A percentile compares a stretch with the other conserved stretches of the same genome.
Conservation (phyloP, 2,888 invertebrate species). For the Drosophila leonis region DNA sequence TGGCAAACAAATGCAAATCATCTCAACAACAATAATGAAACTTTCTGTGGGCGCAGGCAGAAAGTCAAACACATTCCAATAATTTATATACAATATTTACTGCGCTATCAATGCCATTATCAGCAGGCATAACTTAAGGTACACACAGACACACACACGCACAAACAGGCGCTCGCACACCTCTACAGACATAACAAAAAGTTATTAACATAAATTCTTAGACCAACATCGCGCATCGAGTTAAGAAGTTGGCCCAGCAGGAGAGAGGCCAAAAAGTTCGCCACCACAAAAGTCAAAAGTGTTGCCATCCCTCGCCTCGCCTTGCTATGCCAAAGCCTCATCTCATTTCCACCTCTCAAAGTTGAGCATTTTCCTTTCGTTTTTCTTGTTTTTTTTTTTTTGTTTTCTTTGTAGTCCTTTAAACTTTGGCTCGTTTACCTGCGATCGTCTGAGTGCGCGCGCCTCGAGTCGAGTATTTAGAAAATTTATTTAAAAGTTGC, state of each 20-base stretch:
- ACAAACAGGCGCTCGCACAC: slow-evolving; percentile 13
- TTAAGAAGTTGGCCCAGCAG: slow-evolving; percentile 41
- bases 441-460: slow-evolving; percentile 69
- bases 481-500: slow-evolving; percentile 77
- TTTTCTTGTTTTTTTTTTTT: not conserved
- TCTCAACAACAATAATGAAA: slow-evolving; percentile 17
- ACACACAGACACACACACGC: slow-evolving; percentile 13
- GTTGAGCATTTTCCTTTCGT: slow-evolving; percentile 39
- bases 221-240: slow-evolving; percentile 58
- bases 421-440: slow-evolving; percentile 73
- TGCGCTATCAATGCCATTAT: slow-evolving; percentile 74
- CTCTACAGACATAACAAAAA: slow-evolving; percentile 48
- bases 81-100: slow-evolving; percentile 69
- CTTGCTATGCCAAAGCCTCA: slow-evolving; percentile 17
- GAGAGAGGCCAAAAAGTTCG: slow-evolving; percentile 51
- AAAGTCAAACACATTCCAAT: slow-evolving; percentile 46
- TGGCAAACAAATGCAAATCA: slow-evolving; percentile 11
- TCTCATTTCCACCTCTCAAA: slow-evolving; percentile 47
- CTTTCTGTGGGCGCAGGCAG: slow-evolving; percentile 13
- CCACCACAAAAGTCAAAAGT: slow-evolving; percentile 75
- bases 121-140: slow-evolving; percentile 61
- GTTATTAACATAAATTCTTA: slow-evolving; percentile 79
- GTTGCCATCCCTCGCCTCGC: slow-evolving; percentile 30
- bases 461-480: slow-evolving; percentile 72
- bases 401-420: slow-evolving; percentile 44